Evolutionary conservation across 1,140 invertebrate genomes (phyloP).

Genomic region (Listronotus bonariensis): DNA sequence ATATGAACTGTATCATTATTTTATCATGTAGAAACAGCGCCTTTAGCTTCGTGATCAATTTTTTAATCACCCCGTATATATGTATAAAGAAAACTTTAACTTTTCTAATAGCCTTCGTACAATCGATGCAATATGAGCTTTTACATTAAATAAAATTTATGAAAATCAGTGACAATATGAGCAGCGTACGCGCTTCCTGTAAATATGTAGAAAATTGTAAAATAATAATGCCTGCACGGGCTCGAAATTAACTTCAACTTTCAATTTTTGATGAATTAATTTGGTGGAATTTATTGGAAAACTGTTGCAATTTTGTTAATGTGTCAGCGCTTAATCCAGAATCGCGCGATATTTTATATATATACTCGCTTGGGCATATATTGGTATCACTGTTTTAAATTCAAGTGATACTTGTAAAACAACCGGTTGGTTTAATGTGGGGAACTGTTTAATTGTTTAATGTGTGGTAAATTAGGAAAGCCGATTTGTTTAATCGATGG

Average conservation of each 20-base stretch:
- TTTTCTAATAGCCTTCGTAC: not conserved
- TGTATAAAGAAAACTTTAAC: no score
- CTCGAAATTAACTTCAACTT: slow-evolving; percentile 21
- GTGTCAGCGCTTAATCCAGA: slow-evolving; percentile 19
- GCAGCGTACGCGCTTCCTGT: slow-evolving; percentile 3
- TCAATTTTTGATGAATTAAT: slow-evolving; percentile 37
- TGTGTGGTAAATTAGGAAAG: slow-evolving; percentile 20
- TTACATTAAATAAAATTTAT: slow-evolving; percentile 31
- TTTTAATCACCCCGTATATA: no score
- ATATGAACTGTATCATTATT: no score
- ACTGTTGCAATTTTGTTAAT: slow-evolving; percentile 31
- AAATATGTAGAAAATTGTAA: slow-evolving; percentile 35
- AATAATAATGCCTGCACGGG: slow-evolving; percentile 24
- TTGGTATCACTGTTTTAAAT: slow-evolving; percentile 17
- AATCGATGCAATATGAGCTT: slow-evolving; percentile 7
- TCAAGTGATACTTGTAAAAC: slow-evolving; percentile 27
- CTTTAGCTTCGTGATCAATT: no score
- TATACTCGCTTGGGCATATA: not conserved
- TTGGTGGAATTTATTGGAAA: slow-evolving; percentile 31
- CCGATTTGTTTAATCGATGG: slow-evolving; percentile 22
- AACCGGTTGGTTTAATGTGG: slow-evolving; percentile 14
- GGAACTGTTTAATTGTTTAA: slow-evolving; percentile 21
- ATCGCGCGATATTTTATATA: slow-evolving; percentile 5
- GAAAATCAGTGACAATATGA: slow-evolving; percentile 31
- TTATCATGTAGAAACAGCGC: no score